Conservation (phyloP, 2,113 vertebrate genomes). For the Prietella phreatophila region DNA sequence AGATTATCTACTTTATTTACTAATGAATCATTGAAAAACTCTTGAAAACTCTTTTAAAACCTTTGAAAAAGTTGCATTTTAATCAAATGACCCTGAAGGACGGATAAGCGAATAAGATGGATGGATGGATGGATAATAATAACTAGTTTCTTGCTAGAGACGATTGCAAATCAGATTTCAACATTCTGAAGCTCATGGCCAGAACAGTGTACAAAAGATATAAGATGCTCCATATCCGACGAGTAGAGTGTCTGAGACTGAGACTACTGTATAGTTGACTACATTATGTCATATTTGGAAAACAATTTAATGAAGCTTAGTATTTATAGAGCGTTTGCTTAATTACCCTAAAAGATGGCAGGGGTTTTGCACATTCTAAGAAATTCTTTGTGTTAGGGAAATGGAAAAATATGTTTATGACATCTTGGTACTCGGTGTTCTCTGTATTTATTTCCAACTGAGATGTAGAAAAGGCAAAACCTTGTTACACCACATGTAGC, state of each 20-base stretch:
- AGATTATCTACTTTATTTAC: background rate
- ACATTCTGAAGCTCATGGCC: too few relatives aligned
- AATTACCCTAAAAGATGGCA: background rate
- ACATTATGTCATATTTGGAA: background rate
- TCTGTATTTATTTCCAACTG: background rate
- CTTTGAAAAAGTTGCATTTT: background rate
- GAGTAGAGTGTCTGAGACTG: background rate
- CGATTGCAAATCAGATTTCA: background rate
- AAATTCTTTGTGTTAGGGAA: background rate
- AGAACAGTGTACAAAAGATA: background rate
- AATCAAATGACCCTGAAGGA: background rate
- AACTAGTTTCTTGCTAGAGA: background rate
- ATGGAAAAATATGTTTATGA: background rate
- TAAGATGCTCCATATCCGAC: background rate
- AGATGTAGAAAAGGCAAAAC: background rate
- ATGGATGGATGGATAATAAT: too few relatives aligned
- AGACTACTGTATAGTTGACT: background rate
- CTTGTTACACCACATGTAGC: background rate
- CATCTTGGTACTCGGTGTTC: background rate
- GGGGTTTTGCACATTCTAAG: background rate
- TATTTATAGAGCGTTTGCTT: background rate
- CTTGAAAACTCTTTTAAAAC: background rate
- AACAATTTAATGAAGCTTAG: background rate
- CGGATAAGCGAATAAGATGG: too few relatives aligned
- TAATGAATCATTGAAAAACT: background rate